Percentiles rank a stretch among this genome's conserved stretches.
Conservation (phyloP, 2,888 invertebrate genomes). For the Clostera curtula region DNA sequence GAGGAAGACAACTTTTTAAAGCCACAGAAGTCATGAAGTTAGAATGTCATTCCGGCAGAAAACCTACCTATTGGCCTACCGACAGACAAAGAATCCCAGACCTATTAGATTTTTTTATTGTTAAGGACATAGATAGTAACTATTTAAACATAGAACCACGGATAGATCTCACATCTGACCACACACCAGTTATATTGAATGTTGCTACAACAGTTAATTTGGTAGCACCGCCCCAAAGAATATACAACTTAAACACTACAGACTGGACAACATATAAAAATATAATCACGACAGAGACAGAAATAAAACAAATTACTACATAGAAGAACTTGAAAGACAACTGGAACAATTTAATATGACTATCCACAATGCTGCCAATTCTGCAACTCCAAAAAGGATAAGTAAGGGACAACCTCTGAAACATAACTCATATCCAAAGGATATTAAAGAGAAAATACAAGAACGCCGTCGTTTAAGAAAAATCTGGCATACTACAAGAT, state of each 20-base stretch:
- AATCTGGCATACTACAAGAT: slow-evolving; percentile 3
- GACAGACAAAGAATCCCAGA: slow-evolving; percentile 14
- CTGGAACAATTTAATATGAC: slow-evolving; percentile 1
- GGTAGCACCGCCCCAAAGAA: not conserved
- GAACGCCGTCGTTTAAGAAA: slow-evolving; percentile 3
- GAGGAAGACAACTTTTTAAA: slow-evolving; percentile 10
- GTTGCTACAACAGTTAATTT: slow-evolving; percentile 6
- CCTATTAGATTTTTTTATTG: slow-evolving; percentile 16
- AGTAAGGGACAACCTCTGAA: slow-evolving; percentile 1
- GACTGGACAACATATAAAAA: slow-evolving; percentile 3
- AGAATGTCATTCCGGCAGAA: not conserved
- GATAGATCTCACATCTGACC: slow-evolving; percentile 15
- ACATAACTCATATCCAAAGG: slow-evolving; percentile 1
- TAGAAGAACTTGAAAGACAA: slow-evolving; percentile 1
- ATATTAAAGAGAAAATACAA: slow-evolving; percentile 2
- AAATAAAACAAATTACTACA: slow-evolving; percentile 1
- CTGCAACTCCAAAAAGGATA: slow-evolving; percentile 1
- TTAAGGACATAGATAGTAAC: slow-evolving; percentile 6
- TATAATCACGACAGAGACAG: slow-evolving; percentile 1
- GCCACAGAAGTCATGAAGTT: not conserved
- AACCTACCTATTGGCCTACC: slow-evolving; percentile 15
- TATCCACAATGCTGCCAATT: slow-evolving; percentile 2
- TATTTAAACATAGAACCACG: slow-evolving; percentile 8
- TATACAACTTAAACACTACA: slow-evolving; percentile 2
- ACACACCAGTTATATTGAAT: slow-evolving; percentile 17